Evolutionary conservation across 2,113 vertebrate genomes (phyloP), one percentile per base, ranked within the genome.

Genomic region (Podilymbus podiceps): DNA sequence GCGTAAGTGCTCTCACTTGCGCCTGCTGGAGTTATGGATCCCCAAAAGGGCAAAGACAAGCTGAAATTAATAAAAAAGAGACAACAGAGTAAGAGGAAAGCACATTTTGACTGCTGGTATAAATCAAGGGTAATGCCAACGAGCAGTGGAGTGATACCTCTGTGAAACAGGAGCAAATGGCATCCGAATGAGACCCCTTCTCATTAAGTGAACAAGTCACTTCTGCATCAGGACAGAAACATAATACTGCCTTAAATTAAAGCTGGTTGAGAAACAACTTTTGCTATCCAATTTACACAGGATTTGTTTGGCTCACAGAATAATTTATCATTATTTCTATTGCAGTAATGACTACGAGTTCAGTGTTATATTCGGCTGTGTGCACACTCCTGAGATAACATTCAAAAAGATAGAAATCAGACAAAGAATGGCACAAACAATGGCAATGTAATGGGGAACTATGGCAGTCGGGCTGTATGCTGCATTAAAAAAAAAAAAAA

Each of bases 61-160:
- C 55, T 75, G 78, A 91, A 74, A 67, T 88, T 74, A 35, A 59
- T 71, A 2, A 33, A 38, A 58, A 53, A 68, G 58, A 18, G 17
- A 38, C 0, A 1, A n/a, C 5, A 59, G 44, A 42, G 50, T 38
- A 27, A 63, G 49, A 58, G 40, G 27, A 9, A 13, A 89, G 56
- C n/a, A 6, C 4, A 1, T 55, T 95, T 31, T 27, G 84, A 73
- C 62, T 76, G 80, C 56, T 91, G 69, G 85, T 50, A 24, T 92
- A 93, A 95, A 93, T 95, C 87, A 95, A 81, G 60, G 90, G 71
- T 71, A 88, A 83, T 46, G 85, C 53, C 77, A 71, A 46, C 2
- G 18, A 59, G 58, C 58, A 62, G 13, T 3, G 38, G 50, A 63
- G 56, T 3, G 63, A 28, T 24, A 5, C 16, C 49, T 67, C 74